phyloP scores from a whole-genome alignment of 2,113 vertebrate species.

The Clarias magur region DNA sequence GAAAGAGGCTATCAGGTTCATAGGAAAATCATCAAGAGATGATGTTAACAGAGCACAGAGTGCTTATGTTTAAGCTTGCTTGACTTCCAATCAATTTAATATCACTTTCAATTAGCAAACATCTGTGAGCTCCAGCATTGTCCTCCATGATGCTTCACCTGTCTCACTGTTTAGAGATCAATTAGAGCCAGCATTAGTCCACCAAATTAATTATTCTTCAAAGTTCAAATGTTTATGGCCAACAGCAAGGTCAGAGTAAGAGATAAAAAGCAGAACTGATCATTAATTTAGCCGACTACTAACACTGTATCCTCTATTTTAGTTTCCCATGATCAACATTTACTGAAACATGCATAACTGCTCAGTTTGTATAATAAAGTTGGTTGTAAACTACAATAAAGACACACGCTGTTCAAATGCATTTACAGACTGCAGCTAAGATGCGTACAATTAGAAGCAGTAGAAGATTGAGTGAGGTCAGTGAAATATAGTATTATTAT shows the following conservation, averaged over 20 bases:
- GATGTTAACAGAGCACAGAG: not conserved
- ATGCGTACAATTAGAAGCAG: no score
- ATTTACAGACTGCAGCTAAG: no score
- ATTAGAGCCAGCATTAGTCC: not conserved
- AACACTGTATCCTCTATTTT: not conserved
- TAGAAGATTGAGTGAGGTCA: no score
- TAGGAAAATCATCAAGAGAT: not conserved
- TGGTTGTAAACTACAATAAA: no score
- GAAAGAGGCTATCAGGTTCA: no score
- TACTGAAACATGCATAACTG: not conserved
- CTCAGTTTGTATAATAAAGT: not conserved
- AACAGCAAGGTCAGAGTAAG: not conserved
- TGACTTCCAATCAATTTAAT: not conserved
- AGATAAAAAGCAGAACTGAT: not conserved
- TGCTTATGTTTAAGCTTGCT: not conserved
- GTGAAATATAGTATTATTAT: no score
- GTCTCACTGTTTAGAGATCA: not conserved
- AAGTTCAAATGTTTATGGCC: conserved; percentile 5
- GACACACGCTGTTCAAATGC: no score
- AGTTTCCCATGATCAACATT: not conserved
- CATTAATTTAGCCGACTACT: not conserved
- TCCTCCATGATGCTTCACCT: not conserved
- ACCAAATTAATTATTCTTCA: conserved; percentile 8
- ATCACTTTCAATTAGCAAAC: conserved; percentile 4
- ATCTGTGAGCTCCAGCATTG: conserved; percentile 8